These are phyloP conservation scores for Polia nebulosa DNA, from an alignment of 2,888 invertebrate genomes.

Conservation along the genomic window DNA sequence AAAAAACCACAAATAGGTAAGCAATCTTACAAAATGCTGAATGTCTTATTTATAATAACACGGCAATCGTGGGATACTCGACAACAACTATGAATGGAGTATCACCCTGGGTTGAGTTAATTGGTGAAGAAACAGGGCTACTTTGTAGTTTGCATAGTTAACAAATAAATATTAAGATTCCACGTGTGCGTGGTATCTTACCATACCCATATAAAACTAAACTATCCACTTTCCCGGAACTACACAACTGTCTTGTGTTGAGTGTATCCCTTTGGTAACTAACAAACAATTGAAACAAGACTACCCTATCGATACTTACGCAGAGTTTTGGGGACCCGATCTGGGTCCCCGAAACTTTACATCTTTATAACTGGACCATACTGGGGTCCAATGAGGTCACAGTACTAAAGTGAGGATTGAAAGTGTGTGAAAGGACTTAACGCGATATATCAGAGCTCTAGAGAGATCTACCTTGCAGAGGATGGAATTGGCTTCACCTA, in stretches of 20 bases:
- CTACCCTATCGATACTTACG: slow-evolving; percentile 57
- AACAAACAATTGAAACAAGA: slow-evolving; percentile 63
- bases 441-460: slow-evolving; percentile 39
- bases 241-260: slow-evolving; percentile 36
- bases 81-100: too few species aligned
- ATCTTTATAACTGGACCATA: slow-evolving; percentile 39
- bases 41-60: too few species aligned
- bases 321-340: slow-evolving; percentile 34
- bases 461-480: background rate
- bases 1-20: too few species aligned
- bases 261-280: slow-evolving; percentile 53
- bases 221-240: slow-evolving; percentile 31
- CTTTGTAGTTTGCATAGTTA: background rate
- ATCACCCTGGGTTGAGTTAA: too few species aligned
- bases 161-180: slow-evolving; percentile 16
- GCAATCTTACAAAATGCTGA: too few species aligned
- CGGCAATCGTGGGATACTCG: too few species aligned
- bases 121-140: background rate
- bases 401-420: slow-evolving; percentile 10
- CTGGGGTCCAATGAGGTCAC: slow-evolving; percentile 25
- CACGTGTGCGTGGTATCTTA: background rate
- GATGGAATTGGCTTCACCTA: background rate
- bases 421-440: slow-evolving; percentile 24
- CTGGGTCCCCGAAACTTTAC: slow-evolving; percentile 57
- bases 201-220: slow-evolving; percentile 31